These are phyloP conservation scores for Morone saxatilis DNA, from an alignment of 2,113 vertebrate species.

Conservation along the genomic window DNA sequence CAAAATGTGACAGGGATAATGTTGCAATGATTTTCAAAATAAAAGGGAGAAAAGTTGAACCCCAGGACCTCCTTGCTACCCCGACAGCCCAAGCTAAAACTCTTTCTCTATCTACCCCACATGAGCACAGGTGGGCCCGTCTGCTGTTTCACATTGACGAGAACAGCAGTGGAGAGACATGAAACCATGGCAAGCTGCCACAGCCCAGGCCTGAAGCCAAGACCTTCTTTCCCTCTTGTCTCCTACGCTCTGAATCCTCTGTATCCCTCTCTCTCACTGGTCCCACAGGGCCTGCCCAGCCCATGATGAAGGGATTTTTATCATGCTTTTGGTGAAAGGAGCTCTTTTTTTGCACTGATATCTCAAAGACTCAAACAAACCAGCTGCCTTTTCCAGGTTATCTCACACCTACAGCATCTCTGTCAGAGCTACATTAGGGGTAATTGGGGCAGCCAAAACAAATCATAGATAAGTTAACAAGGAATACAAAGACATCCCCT, in stretches of 20 bases:
- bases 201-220: conserved; percentile 55
- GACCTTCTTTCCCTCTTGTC: conserved; percentile 21
- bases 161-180: conserved; percentile 43
- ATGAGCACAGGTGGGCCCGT: conserved; percentile 59
- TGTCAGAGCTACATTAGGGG: conserved; percentile 12
- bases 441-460: conserved; percentile 26
- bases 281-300: conserved; percentile 33
- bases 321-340: conserved; percentile 40
- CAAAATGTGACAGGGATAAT: conserved; percentile 2
- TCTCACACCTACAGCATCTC: conserved; percentile 29
- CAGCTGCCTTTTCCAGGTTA: conserved; percentile 42
- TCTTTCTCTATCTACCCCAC: background rate
- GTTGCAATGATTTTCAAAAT: background rate
- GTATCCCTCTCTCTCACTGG: conserved; percentile 41
- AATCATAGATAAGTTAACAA: conserved; percentile 49
- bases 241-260: conserved; percentile 47
- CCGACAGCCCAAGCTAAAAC: conserved; percentile 9
- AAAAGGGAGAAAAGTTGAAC: background rate
- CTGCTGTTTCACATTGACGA: conserved; percentile 50
- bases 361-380: conserved; percentile 36
- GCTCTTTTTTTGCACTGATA: conserved; percentile 35
- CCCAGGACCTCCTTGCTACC: conserved; percentile 56
- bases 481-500: conserved; percentile 16
- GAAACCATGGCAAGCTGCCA: conserved; percentile 60
- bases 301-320: conserved; percentile 57